Base-by-base conservation (phyloP, 2,113 vertebrate genomes). In the Caloenas nicobarica region DNA sequence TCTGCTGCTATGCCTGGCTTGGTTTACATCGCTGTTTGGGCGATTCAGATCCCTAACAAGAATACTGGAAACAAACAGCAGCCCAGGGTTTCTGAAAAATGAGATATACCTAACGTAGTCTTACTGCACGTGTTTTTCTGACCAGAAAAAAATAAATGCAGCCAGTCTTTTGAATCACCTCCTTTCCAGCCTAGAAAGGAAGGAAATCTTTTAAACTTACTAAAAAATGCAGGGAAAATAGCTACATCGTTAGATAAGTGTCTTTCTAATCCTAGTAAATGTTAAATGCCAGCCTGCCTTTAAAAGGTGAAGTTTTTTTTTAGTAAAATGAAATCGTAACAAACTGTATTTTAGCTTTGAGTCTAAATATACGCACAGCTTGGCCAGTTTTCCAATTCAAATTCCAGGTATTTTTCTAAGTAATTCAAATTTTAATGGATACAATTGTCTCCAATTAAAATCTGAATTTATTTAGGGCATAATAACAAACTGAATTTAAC, bases 1-100 rank as follows among this genome's bases (percentile, higher is more conserved):
- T 96, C 97, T 97, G 96, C 97, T 97, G 97, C 97, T 96, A 92
- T 97, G 96, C 97, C 97, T 98, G 96, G 87, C 89, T 98, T 97
- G 96, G 96, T 98, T 98, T 97, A 97, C 96, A 97, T 61, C 94
- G 89, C 94, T 97, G 96, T 97, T 97, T 61, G 95, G 93, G 93
- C 97, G 97, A 98, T 92, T 96, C 72, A 96, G 94, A 95, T 86
- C 89, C 88, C 91, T 95, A 95, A 96, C 86, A 97, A 96, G 93
- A 95, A 97, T 34, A 76, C 89, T 92, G 89, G 91, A 85, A 95
- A 94, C 76, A 85, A 95, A 93, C 70, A 95, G 72, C 72, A 94
- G 91, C 93, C 46, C 79, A 57, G 34, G 53, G 66, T 96, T 97
- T 93, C 84, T 86, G 96, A 95, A 93, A 76, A 89, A 92, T 70